Conservation (phyloP, 2,888 invertebrate species). For the Acrocyrtus sp. region DNA sequence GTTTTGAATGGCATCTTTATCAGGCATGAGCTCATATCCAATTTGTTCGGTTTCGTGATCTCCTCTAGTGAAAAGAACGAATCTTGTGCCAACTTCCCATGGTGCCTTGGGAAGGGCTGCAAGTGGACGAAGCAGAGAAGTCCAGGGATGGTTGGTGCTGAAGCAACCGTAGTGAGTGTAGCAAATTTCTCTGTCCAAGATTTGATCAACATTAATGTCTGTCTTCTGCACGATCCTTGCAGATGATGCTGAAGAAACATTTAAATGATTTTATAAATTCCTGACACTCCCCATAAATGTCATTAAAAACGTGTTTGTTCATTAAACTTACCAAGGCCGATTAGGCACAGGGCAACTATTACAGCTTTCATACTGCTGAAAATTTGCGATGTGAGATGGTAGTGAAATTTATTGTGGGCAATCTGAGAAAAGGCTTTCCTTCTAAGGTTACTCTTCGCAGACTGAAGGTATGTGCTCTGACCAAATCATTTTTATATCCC, state of each 20-base stretch:
- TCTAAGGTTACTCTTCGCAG: too few species aligned
- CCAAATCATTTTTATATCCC: too few species aligned
- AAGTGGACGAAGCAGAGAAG: conserved; percentile 65
- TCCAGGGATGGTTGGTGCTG: conserved; percentile 66
- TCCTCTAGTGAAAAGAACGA: conserved; percentile 65
- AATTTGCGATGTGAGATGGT: too few species aligned
- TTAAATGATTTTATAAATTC: background rate
- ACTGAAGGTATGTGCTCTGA: too few species aligned
- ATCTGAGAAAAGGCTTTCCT: too few species aligned
- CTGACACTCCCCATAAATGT: too few species aligned
- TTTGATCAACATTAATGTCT: too few species aligned
- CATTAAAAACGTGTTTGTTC: background rate
- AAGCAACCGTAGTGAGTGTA: conserved; percentile 67
- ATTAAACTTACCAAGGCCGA: conserved; percentile 37
- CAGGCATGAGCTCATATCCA: conserved; percentile 57
- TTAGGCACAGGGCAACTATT: conserved; percentile 8
- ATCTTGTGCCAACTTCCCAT: conserved; percentile 65
- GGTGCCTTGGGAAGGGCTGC: conserved; percentile 65
- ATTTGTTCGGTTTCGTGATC: conserved; percentile 26
- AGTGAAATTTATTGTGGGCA: too few species aligned
- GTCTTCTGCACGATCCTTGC: conserved; percentile 13
- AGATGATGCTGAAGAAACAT: conserved; percentile 18
- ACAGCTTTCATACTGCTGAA: conserved; percentile 36
- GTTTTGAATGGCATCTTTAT: conserved; percentile 66
- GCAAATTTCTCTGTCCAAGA: too few species aligned